Evolutionary conservation across 2,797 vertebrate species (phyloP), one percentile per base, ranked within the genome.

Genomic region (Pteronotus mesoamericanus): DNA sequence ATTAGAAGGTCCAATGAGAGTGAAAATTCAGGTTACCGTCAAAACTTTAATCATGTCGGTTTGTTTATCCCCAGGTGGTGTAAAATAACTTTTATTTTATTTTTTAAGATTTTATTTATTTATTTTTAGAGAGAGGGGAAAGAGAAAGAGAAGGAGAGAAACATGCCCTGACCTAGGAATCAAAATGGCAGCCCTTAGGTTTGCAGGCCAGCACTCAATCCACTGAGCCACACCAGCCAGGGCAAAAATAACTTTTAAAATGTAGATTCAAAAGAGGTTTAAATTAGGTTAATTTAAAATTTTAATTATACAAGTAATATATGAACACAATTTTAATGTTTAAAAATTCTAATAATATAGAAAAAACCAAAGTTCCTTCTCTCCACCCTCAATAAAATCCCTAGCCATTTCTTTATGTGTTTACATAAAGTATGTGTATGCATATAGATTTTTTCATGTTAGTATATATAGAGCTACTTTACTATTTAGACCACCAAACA

Each of bases 71-170:
- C 37, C 18, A 34, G 10, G 29, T 5, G 5, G 32, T 8, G 2
- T 91, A 75, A 90, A 53, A 46, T 72, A 87, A 88, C 77, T 79
- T 89, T 71, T 57, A 77, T n/a, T n/a, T n/a, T n/a, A n/a, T n/a
- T n/a, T n/a, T n/a, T n/a, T n/a, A n/a, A n/a, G n/a, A n/a, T n/a
- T n/a, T n/a, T n/a, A n/a, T n/a, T n/a, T n/a, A n/a, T n/a, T n/a
- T n/a, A n/a, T n/a, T n/a, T n/a, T n/a, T n/a, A n/a, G n/a, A n/a
- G n/a, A n/a, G n/a, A n/a, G n/a, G n/a, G n/a, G n/a, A n/a, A n/a
- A n/a, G n/a, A n/a, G n/a, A n/a, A n/a, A n/a, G n/a, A n/a, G n/a
- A n/a, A n/a, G n/a, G n/a, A n/a, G n/a, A n/a, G n/a, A n/a, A n/a
- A n/a, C n/a, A n/a, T n/a, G n/a, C n/a, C n/a, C n/a, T n/a, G n/a